Percentiles rank a stretch among this genome's conserved stretches.
These are phyloP conservation scores for Muscicapa striata DNA, from an alignment of 2,797 vertebrate genomes.

Conservation along the genomic window DNA sequence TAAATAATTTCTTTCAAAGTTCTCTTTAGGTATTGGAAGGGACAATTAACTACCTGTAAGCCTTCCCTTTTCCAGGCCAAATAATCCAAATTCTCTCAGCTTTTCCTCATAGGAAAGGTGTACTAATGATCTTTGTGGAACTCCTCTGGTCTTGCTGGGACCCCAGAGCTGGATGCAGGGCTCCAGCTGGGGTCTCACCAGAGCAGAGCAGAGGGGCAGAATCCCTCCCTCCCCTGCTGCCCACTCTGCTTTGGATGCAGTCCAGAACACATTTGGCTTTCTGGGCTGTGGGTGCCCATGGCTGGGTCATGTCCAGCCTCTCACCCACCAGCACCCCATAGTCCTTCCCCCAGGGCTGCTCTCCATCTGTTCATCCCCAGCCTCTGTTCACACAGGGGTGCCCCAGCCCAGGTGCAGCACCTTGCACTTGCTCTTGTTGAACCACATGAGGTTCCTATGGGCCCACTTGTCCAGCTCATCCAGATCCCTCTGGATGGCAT, in stretches of 20 bases:
- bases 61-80: not conserved
- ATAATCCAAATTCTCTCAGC: not conserved
- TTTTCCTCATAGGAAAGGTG: not conserved
- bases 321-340: not conserved
- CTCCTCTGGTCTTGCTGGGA: not conserved
- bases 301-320: not conserved
- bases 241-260: not conserved
- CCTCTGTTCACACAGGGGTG: not conserved
- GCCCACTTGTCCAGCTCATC: not conserved
- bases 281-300: not conserved
- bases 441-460: not conserved
- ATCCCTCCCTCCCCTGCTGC: not conserved
- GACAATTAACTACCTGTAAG: not conserved
- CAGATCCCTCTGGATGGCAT: not conserved
- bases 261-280: accelerated
- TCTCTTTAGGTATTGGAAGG: not conserved
- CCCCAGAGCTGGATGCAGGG: accelerated
- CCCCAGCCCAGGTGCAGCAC: not conserved
- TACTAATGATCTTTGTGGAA: not conserved
- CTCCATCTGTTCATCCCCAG: not conserved
- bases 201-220: not conserved
- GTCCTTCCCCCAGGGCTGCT: not conserved
- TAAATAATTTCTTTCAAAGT: not conserved
- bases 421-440: not conserved
- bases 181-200: not conserved